Evolutionary conservation across 2,797 vertebrate genomes (phyloP).

Genomic region (Rhinophrynus dorsalis): DNA sequence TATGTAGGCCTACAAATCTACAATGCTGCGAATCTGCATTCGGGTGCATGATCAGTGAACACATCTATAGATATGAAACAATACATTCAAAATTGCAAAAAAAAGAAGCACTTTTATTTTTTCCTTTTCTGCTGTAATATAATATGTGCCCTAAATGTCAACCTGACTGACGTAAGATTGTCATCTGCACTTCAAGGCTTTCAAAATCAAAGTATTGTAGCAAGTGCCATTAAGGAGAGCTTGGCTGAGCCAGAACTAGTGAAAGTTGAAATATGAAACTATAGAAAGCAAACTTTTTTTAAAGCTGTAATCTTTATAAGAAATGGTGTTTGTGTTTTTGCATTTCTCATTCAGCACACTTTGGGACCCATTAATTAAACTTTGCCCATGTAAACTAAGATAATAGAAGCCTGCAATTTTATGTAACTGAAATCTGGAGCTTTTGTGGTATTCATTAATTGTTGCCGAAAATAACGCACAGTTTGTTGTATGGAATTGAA

Average conservation of each 20-base stretch:
- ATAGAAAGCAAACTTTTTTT: slow-evolving; percentile 4
- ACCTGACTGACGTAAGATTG: slow-evolving; percentile 33
- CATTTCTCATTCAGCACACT: background rate
- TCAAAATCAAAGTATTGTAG: slow-evolving; percentile 11
- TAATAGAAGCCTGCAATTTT: no score
- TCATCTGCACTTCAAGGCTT: slow-evolving; percentile 33
- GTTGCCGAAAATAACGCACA: no score
- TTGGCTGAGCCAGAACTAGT: background rate
- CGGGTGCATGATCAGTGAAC: slow-evolving; percentile 20
- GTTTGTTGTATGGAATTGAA: no score
- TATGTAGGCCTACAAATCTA: slow-evolving; percentile 51
- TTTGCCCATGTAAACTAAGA: no score
- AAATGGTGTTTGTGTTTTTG: no score
- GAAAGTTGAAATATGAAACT: slow-evolving; percentile 33
- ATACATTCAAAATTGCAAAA: slow-evolving; percentile 4
- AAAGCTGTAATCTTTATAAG: background rate
- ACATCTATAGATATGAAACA: slow-evolving; percentile 39
- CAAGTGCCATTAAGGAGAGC: slow-evolving; percentile 11
- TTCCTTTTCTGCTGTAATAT: slow-evolving; percentile 32
- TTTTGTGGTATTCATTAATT: no score
- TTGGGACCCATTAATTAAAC: background rate
- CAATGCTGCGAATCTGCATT: slow-evolving; percentile 55
- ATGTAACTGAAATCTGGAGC: no score
- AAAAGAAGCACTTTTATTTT: background rate
- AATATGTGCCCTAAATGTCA: slow-evolving; percentile 29